phyloP scores from a whole-genome alignment of 2,113 vertebrate species.

The Serilophus lunatus region DNA sequence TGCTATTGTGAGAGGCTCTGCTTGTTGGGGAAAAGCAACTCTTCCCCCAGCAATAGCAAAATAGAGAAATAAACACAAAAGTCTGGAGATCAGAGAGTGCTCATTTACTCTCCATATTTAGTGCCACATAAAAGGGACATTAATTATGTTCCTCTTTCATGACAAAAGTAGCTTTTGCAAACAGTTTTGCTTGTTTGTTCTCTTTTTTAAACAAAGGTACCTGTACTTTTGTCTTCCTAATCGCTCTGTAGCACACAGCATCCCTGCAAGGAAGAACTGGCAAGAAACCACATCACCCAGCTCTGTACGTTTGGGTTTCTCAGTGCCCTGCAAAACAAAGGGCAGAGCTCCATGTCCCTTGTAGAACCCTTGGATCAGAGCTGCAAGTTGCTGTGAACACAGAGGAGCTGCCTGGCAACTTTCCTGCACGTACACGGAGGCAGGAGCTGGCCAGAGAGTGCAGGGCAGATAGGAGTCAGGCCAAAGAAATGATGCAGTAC shows the following conservation, averaged over 20 bases:
- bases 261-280: background rate
- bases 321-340: background rate
- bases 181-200: conserved; percentile 12
- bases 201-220: background rate
- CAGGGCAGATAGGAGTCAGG: background rate
- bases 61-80: conserved; percentile 41
- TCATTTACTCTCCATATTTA: conserved; percentile 18
- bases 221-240: background rate
- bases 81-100: conserved; percentile 13
- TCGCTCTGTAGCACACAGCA: background rate
- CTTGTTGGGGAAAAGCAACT: conserved; percentile 35
- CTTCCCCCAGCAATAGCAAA: conserved; percentile 25
- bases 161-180: conserved; percentile 35
- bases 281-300: background rate
- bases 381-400: background rate
- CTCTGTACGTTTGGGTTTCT: background rate
- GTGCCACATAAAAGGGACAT: background rate
- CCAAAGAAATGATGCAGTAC: background rate
- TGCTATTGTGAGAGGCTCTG: conserved; percentile 44
- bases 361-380: background rate
- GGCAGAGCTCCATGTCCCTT: background rate
- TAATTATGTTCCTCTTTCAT: conserved; percentile 33
- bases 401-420: background rate
- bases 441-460: background rate
- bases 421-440: background rate